These are phyloP conservation scores for Cepphus grylle DNA, from an alignment of 2,113 vertebrate genomes.

Conservation along the genomic window DNA sequence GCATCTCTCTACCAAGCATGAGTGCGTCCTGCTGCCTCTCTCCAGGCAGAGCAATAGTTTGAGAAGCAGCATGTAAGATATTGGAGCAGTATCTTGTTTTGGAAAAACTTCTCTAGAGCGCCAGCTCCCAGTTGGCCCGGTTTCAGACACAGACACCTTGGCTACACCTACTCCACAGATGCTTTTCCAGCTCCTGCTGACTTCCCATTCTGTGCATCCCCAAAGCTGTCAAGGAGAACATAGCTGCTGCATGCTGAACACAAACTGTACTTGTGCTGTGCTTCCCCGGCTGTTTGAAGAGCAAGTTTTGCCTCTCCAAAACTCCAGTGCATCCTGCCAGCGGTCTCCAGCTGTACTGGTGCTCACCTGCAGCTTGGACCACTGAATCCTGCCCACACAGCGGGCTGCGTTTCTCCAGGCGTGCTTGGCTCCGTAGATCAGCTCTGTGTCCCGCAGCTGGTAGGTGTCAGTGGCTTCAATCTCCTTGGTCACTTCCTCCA, in stretches of 20 bases:
- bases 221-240: not conserved
- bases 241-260: not conserved
- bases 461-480: conserved; percentile 87
- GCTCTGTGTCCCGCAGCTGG: conserved; percentile 92
- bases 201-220: not conserved
- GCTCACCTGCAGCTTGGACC: conserved; percentile 96
- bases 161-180: not conserved
- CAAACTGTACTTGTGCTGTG: not conserved
- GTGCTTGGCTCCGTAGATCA: conserved; percentile 95
- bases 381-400: conserved; percentile 96
- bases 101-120: not conserved
- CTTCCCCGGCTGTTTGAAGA: not conserved
- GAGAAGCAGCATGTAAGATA: not conserved
- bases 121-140: not conserved
- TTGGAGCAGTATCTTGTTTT: not conserved
- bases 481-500: conserved; percentile 93
- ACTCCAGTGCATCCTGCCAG: not conserved
- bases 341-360: fast-evolving
- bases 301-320: not conserved
- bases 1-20: not conserved
- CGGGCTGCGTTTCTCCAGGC: conserved; percentile 95
- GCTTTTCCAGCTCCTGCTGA: not conserved
- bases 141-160: not conserved
- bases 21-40: not conserved
- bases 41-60: not conserved